phyloP scores from a whole-genome alignment of 2,113 vertebrate species.

The Tringa solitaria region DNA sequence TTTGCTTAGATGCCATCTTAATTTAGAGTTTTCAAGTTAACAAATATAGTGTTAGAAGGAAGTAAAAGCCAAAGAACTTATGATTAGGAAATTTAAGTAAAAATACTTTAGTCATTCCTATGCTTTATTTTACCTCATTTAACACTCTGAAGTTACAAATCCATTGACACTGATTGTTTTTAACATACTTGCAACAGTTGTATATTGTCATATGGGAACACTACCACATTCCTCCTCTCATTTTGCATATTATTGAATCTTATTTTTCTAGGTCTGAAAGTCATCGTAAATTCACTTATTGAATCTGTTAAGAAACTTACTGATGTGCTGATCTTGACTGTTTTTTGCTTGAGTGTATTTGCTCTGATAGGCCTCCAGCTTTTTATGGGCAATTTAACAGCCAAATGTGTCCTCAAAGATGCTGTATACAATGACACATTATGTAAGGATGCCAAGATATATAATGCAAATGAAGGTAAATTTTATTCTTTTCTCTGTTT shows the following conservation, averaged over 20 bases:
- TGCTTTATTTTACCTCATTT: not conserved
- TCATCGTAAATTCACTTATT: constrained; percentile 92
- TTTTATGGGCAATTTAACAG: constrained; percentile 91
- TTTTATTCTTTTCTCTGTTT: not conserved
- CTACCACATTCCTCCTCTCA: not conserved
- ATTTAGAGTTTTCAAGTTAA: not conserved
- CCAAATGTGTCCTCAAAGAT: constrained; percentile 81
- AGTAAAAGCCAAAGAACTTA: not conserved
- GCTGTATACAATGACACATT: not conserved
- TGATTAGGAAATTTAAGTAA: not conserved
- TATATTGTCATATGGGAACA: not conserved
- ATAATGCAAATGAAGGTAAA: not conserved
- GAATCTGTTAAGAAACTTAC: constrained; percentile 92
- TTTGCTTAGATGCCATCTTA: not conserved
- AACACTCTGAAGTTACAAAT: not conserved
- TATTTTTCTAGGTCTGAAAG: constrained; percentile 83
- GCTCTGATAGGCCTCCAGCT: constrained; percentile 94
- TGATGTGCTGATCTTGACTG: constrained; percentile 91
- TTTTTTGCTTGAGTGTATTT: constrained; percentile 93
- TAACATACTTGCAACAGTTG: not conserved
- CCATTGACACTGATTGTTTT: not conserved
- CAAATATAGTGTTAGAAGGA: not conserved
- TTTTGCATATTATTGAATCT: not conserved
- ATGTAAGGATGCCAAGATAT: constrained; percentile 21
- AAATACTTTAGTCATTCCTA: not conserved